Conservation (phyloP, 1,140 invertebrate species). For the Camponotus vicinus region DNA sequence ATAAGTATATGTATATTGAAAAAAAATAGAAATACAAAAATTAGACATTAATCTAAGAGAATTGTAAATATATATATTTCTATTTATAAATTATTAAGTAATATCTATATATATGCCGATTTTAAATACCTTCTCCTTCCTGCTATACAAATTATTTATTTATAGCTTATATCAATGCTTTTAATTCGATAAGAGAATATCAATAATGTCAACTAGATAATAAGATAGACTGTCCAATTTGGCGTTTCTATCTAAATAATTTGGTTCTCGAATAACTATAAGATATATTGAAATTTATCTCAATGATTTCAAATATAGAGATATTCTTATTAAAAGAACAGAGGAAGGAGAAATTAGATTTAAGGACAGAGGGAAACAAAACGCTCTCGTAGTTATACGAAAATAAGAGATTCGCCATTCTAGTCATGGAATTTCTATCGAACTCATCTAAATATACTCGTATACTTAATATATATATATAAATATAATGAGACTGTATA, state of each 20-base stretch:
- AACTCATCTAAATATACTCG: neutral
- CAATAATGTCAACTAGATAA: neutral
- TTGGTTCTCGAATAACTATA: neutral
- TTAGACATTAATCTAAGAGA: constrained; percentile 23
- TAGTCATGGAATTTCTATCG: constrained; percentile 74
- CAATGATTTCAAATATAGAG: neutral
- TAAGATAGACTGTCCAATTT: constrained; percentile 21
- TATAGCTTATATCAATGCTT: constrained; percentile 9
- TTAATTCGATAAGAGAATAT: neutral
- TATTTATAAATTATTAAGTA: constrained; percentile 14
- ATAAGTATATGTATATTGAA: constrained; percentile 34
- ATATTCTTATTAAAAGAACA: constrained; percentile 34
- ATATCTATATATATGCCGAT: neutral
- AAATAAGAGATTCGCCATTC: constrained; percentile 66
- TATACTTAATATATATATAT: constrained; percentile 15
- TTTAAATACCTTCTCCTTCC: constrained; percentile 13
- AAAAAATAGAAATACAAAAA: constrained; percentile 24
- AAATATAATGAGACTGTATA: neutral
- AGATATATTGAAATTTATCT: constrained; percentile 27
- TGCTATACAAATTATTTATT: constrained; percentile 31
- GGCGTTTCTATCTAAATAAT: constrained; percentile 26
- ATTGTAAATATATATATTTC: constrained; percentile 52
- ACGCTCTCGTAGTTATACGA: constrained; percentile 76
- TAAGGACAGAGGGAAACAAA: constrained; percentile 75
- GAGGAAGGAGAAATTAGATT: constrained; percentile 38